A percentile compares a stretch with the other conserved stretches of the same genome.
These are phyloP conservation scores for Sebastes cheni DNA, from an alignment of 2,797 vertebrate genomes.

Conservation along the genomic window DNA sequence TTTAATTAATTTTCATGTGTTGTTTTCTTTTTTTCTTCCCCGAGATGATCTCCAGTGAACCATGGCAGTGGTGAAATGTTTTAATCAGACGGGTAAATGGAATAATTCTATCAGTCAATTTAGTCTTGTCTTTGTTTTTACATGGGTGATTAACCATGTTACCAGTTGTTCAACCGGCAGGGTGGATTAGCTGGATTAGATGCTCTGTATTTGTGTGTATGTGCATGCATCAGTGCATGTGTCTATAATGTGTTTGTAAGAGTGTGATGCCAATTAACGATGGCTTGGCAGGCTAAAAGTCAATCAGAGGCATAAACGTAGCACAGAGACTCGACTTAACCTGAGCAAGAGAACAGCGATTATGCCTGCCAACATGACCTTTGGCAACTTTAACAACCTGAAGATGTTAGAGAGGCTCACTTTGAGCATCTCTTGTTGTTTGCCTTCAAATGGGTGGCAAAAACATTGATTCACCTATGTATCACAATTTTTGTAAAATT, in stretches of 20 bases:
- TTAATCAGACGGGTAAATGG: slow-evolving; percentile 77
- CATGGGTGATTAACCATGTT: slow-evolving; percentile 78
- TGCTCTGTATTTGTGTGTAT: slow-evolving; percentile 48
- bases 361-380: slow-evolving; percentile 13
- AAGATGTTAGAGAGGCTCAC: not conserved
- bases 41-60: slow-evolving; percentile 68
- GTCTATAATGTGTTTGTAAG: slow-evolving; percentile 20
- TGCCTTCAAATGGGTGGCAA: too few relatives aligned
- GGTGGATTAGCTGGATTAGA: slow-evolving; percentile 76
- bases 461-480: too few relatives aligned
- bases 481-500: too few relatives aligned
- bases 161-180: slow-evolving; percentile 71
- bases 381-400: not conserved
- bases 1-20: slow-evolving; percentile 77
- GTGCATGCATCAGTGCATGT: slow-evolving; percentile 18
- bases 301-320: slow-evolving; percentile 55
- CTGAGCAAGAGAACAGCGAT: slow-evolving; percentile 8
- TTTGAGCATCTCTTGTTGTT: not conserved
- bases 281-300: slow-evolving; percentile 60
- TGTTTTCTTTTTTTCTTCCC: slow-evolving; percentile 47
- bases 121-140: slow-evolving; percentile 78
- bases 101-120: slow-evolving; percentile 80
- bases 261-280: slow-evolving; percentile 54
- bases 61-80: slow-evolving; percentile 72
- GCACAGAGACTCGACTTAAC: slow-evolving; percentile 19